Evolutionary conservation across 2,888 invertebrate genomes (phyloP).

Genomic region (Thera obeliscata): DNA sequence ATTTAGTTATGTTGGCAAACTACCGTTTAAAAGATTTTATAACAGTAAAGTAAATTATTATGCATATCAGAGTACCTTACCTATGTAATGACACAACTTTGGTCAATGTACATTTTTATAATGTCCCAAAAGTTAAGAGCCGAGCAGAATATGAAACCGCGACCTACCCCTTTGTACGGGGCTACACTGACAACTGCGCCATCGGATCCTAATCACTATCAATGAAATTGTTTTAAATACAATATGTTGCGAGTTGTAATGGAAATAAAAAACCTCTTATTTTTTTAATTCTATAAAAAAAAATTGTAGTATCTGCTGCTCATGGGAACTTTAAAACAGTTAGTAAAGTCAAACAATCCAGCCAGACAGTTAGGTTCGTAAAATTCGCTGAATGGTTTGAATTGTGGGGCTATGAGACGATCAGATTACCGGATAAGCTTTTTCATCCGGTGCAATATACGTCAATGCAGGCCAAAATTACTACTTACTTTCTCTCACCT

Average conservation of each 20-base stretch:
- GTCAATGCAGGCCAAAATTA: conserved; percentile 11
- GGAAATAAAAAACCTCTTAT: no score
- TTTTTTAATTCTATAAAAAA: no score
- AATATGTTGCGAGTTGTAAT: no score
- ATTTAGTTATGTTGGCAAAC: conserved; percentile 12
- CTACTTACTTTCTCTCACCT: background rate
- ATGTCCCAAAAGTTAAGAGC: no score
- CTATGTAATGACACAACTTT: no score
- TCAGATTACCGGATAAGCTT: conserved; percentile 11
- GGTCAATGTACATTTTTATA: no score
- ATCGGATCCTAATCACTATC: no score
- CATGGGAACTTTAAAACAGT: background rate
- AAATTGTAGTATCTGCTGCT: background rate
- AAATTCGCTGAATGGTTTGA: conserved; percentile 15
- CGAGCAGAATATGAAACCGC: no score
- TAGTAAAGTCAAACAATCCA: background rate
- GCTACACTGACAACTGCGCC: no score
- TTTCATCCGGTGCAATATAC: conserved; percentile 19
- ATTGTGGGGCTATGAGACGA: conserved; percentile 9
- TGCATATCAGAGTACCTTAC: background rate
- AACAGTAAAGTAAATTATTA: background rate
- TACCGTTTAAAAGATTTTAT: conserved; percentile 10
- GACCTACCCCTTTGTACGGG: no score
- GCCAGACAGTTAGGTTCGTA: background rate
- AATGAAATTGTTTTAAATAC: no score